Base-by-base conservation (phyloP, 92 coral and sea anemone genomes). In the Zoanthus solanderi region DNA sequence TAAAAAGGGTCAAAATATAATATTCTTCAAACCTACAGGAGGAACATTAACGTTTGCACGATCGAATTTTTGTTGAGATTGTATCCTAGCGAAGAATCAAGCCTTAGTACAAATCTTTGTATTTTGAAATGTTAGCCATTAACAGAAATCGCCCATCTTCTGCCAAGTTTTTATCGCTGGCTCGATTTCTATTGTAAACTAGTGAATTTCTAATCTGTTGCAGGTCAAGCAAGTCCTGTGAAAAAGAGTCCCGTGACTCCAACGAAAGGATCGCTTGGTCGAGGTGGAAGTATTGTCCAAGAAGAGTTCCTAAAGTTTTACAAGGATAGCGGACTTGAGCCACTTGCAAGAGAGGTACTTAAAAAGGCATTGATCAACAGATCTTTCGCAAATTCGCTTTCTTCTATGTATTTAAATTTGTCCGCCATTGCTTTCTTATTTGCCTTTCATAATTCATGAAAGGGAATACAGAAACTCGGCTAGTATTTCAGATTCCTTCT, bases 151-250 rank as follows among this genome's bases (percentile, higher is more conserved):
- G 47, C 61, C 57, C 13, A 11, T 81, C 75, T 7, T 81, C 72
- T 79, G 67, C 23, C 61, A 71, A 66, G 18, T 13, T 13, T 47
- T 4, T n/a, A 28, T 6, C 17, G 52, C 60, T 65, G 45, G 75
- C 57, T 81, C 29, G 85, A 79, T 37, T 50, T 63, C 74, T 65
- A 63, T 66, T 90, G 78, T 88, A 72, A 90, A 88, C 76, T 85
- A 68, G 89, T 95, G 93, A 93, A 86, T 93, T 93, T 95, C 94
- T 91, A 95, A 90, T 94, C 85, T 71, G 76, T 54, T 45, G 53
- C 87, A 95, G 98, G 98, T 93, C 98, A 95, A 60, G 93, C 98
- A 66, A 95, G 98, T 90, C 98, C 98, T 44, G 92, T 91, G 86
- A 95, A 95, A 88, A 92, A 92, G 75, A 87, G 79, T 89, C 88